phyloP scores from a whole-genome alignment of 1,140 invertebrate species.

The Drosophila watanabei region DNA sequence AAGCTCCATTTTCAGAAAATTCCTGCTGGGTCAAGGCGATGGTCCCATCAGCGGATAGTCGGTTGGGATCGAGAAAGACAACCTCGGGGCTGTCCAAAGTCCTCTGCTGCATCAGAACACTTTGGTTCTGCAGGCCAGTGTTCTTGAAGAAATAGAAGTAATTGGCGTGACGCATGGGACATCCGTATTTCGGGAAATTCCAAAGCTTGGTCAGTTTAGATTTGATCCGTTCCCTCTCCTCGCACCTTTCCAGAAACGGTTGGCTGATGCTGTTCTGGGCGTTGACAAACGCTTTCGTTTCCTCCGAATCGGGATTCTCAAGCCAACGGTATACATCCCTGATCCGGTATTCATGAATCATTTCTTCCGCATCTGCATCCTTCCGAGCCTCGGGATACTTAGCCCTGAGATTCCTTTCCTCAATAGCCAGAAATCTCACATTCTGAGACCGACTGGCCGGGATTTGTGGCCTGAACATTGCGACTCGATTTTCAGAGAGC shows the following conservation, averaged over 20 bases:
- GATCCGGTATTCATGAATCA: constrained; percentile 93
- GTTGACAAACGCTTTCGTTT: constrained; percentile 97
- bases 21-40: constrained; percentile 92
- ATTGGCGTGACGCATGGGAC: constrained; percentile 92
- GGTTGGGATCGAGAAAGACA: constrained; percentile 98
- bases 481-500: neutral
- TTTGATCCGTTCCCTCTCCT: constrained; percentile 90
- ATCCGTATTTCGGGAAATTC: constrained; percentile 98
- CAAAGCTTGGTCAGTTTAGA: constrained; percentile 94
- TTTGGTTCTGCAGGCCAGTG: constrained; percentile 97
- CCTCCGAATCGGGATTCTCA: constrained; percentile 96
- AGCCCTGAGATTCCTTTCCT: neutral
- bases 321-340: constrained; percentile 98
- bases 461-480: neutral
- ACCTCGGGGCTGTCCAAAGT: constrained; percentile 91
- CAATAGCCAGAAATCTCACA: neutral
- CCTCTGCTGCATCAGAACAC: constrained; percentile 97
- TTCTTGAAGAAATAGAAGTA: constrained; percentile 98
- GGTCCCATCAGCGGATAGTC: constrained; percentile 96
- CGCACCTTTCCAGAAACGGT: constrained; percentile 93
- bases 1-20: constrained; percentile 96
- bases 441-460: neutral
- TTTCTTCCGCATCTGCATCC: constrained; percentile 92
- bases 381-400: constrained; percentile 92
- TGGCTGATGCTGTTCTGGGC: constrained; percentile 96